These are phyloP conservation scores for Bradypus variegatus DNA, from an alignment of 2,797 vertebrate species.

Conservation along the genomic window DNA sequence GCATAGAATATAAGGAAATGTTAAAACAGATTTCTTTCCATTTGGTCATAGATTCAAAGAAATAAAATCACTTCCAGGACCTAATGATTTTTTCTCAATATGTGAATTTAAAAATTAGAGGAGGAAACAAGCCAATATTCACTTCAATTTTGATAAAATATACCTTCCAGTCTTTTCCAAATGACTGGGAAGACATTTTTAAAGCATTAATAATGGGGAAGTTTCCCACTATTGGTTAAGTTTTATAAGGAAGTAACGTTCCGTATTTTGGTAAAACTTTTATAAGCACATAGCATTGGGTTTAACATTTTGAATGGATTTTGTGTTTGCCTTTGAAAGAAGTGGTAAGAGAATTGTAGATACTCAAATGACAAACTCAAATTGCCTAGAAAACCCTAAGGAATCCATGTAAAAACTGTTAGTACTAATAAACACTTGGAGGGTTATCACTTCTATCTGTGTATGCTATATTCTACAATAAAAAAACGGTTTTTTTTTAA, in stretches of 20 bases:
- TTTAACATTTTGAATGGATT: constrained; percentile 26
- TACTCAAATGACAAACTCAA: neutral
- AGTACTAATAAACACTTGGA: neutral
- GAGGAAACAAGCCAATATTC: neutral
- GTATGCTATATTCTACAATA: too few species aligned
- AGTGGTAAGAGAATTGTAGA: neutral
- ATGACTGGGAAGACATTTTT: constrained; percentile 6
- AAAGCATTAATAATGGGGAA: constrained; percentile 40
- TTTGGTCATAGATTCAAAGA: neutral
- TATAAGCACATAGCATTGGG: constrained; percentile 1
- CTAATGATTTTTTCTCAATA: neutral
- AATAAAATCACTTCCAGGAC: neutral
- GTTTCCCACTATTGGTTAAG: constrained; percentile 30
- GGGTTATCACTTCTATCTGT: too few species aligned
- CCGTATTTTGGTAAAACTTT: constrained; percentile 6
- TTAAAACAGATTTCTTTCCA: neutral
- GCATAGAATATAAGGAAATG: neutral
- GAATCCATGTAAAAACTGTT: neutral
- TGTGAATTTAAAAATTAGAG: constrained; percentile 2
- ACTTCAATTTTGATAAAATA: neutral
- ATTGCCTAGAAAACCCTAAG: neutral
- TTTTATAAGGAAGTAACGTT: neutral
- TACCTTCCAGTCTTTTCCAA: neutral
- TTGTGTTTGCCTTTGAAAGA: constrained; percentile 38
- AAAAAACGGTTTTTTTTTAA: too few species aligned